Percentiles rank a stretch among this genome's conserved stretches.
phyloP scores from a whole-genome alignment of 2,888 invertebrate species.

The Saturnia pavonia region DNA sequence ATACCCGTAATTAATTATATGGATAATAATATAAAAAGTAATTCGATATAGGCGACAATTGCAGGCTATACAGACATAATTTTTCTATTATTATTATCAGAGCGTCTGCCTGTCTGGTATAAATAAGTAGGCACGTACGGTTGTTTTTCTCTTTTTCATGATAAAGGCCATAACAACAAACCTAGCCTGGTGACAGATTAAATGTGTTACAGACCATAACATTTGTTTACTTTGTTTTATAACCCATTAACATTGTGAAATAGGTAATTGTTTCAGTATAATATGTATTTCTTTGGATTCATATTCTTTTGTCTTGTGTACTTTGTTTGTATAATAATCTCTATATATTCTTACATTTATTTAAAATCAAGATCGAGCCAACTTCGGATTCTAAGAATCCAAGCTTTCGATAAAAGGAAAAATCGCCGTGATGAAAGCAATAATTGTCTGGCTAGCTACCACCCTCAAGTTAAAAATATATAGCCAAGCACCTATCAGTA shows the following conservation, averaged over 20 bases:
- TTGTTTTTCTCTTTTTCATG: constrained; percentile 33
- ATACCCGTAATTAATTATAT: constrained; percentile 25
- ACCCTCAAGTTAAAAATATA: too few species aligned
- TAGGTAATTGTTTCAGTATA: not conserved
- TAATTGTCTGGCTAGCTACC: too few species aligned
- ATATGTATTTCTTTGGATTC: not conserved
- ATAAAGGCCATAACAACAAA: constrained; percentile 29
- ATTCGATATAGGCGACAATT: constrained; percentile 40
- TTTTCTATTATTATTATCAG: constrained; percentile 32
- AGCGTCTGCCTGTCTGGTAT: constrained; percentile 31
- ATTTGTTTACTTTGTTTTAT: not conserved
- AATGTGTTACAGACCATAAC: constrained; percentile 9
- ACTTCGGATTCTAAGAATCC: too few species aligned
- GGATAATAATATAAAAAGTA: constrained; percentile 41
- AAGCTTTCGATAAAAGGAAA: too few species aligned
- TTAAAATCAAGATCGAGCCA: too few species aligned
- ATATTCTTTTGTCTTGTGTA: not conserved
- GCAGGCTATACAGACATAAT: constrained; percentile 34
- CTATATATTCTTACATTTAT: too few species aligned
- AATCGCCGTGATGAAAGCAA: too few species aligned
- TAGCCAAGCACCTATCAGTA: too few species aligned
- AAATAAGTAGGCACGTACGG: constrained; percentile 26
- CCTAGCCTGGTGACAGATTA: constrained; percentile 40
- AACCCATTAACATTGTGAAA: not conserved
- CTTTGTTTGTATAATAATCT: not conserved